Conservation (phyloP, 2,113 vertebrate species). For the Garra rufa region DNA sequence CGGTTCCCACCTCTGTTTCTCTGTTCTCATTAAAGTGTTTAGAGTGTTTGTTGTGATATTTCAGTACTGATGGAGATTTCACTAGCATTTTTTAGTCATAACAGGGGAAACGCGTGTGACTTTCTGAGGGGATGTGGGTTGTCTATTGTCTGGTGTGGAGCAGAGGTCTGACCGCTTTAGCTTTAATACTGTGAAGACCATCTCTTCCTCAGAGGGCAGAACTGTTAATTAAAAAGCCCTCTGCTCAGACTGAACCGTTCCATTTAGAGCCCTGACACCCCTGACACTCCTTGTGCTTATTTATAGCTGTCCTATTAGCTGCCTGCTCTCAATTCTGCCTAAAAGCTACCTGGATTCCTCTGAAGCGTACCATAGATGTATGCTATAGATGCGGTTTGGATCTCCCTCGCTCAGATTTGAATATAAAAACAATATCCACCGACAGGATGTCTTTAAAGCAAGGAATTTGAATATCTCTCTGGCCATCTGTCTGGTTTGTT, state of each 20-base stretch:
- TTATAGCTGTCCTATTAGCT: slow-evolving; percentile 43
- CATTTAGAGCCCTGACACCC: slow-evolving; percentile 39
- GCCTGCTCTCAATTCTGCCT: slow-evolving; percentile 25
- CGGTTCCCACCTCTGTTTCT: neutral
- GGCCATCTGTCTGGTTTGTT: slow-evolving; percentile 36
- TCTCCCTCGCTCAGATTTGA: slow-evolving; percentile 34
- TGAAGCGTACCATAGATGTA: neutral
- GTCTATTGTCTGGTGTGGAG: neutral
- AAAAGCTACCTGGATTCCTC: slow-evolving; percentile 23
- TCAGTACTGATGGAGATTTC: neutral
- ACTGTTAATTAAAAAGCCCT: slow-evolving; percentile 48
- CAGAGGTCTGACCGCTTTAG: slow-evolving; percentile 3
- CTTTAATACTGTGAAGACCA: neutral
- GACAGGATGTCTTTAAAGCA: slow-evolving; percentile 41
- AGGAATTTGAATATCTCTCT: slow-evolving; percentile 57
- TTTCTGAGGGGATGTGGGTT: slow-evolving; percentile 1
- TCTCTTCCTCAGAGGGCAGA: slow-evolving; percentile 28
- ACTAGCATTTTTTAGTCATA: neutral
- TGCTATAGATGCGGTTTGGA: neutral
- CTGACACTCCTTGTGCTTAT: slow-evolving; percentile 37
- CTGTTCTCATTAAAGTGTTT: neutral
- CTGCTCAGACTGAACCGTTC: slow-evolving; percentile 6
- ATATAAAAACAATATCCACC: slow-evolving; percentile 32
- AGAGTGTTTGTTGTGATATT: slow-evolving; percentile 6
- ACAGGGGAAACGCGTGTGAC: slow-evolving; percentile 1